A percentile compares a stretch with the other conserved stretches of the same genome.
Evolutionary conservation across 2,888 invertebrate genomes (phyloP).

Genomic region (Argyra leucocephala): DNA sequence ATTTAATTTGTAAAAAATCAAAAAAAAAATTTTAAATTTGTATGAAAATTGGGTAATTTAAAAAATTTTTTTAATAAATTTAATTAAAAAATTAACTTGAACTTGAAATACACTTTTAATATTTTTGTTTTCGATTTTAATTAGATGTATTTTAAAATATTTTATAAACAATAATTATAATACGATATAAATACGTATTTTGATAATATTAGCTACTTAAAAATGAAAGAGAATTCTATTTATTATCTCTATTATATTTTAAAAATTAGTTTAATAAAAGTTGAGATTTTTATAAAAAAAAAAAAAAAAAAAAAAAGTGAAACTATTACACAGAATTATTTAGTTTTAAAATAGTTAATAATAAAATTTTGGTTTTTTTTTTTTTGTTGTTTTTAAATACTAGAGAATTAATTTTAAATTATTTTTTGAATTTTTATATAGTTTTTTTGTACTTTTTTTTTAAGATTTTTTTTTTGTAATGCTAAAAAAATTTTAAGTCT

Average conservation of each 20-base stretch:
- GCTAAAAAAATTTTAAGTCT: background rate
- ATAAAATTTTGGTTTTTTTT: background rate
- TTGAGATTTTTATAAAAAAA: background rate
- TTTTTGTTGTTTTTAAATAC: background rate
- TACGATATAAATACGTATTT: no score
- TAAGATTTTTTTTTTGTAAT: background rate
- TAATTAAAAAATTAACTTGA: no score
- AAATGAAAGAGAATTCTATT: background rate
- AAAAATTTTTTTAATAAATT: no score
- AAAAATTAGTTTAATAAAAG: background rate
- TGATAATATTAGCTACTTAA: background rate
- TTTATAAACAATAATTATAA: no score
- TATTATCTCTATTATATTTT: background rate
- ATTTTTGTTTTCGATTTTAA: no score
- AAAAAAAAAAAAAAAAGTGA: no score
- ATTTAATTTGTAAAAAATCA: no score
- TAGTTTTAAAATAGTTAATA: background rate
- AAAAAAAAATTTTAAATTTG: no score
- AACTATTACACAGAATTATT: background rate
- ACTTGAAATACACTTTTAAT: no score
- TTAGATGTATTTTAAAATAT: no score
- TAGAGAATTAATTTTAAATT: background rate
- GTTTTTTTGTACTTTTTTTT: slow-evolving; percentile 2
- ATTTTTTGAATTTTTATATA: background rate
- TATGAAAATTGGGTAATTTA: no score